These are phyloP conservation scores for Onthophagus sagittarius DNA, from an alignment of 2,888 invertebrate genomes.

Conservation along the genomic window DNA sequence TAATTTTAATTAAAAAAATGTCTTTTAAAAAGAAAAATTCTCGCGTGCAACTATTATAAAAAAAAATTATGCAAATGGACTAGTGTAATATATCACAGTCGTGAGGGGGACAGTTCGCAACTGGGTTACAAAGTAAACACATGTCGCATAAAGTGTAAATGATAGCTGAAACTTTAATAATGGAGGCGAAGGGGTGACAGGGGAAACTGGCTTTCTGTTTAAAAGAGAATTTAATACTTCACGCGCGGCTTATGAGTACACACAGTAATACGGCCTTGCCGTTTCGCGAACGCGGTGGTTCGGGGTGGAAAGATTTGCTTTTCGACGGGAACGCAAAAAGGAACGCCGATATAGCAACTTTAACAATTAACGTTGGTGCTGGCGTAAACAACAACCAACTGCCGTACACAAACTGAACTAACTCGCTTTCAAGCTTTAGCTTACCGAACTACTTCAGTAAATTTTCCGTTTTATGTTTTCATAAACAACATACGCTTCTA, in stretches of 20 bases:
- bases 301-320: not conserved
- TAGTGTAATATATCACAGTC: not conserved
- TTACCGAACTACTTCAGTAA: not conserved
- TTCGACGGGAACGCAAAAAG: not conserved
- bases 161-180: constrained; percentile 14
- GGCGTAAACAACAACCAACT: not conserved
- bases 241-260: not conserved
- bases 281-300: not conserved
- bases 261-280: not conserved
- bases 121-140: constrained; percentile 6
- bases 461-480: not conserved
- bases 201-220: not conserved
- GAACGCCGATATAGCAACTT: not conserved
- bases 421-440: not conserved
- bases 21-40: not conserved
- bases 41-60: not conserved
- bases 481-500: not conserved
- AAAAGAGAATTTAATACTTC: constrained; percentile 12
- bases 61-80: not conserved
- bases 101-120: not conserved
- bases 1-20: not conserved
- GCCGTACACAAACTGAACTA: not conserved
- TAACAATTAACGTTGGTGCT: not conserved
- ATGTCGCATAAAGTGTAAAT: constrained; percentile 10
- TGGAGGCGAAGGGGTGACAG: not conserved